Percentiles rank a stretch among this genome's conserved stretches.
Evolutionary conservation across 2,113 vertebrate genomes (phyloP).

Genomic region (Austrofundulus limnaeus): DNA sequence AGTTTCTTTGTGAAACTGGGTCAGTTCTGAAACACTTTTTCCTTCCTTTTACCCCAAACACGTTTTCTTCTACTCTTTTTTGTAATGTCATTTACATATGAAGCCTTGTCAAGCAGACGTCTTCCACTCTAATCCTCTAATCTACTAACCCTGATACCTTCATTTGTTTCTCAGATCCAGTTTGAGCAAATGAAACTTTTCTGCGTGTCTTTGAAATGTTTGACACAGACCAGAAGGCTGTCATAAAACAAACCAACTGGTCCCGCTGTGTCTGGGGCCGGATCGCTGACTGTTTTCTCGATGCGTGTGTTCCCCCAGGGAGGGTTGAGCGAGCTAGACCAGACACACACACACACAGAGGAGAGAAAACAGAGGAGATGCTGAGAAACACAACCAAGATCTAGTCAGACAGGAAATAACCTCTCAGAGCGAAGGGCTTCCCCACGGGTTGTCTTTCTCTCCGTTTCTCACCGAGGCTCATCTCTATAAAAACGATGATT

Average conservation of each 20-base stretch:
- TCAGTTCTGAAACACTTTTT: slow-evolving; percentile 25
- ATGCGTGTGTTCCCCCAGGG: slow-evolving; percentile 57
- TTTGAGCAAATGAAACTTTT: slow-evolving; percentile 4
- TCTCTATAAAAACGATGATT: slow-evolving; percentile 47
- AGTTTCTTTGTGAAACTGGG: slow-evolving; percentile 48
- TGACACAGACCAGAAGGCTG: slow-evolving; percentile 36
- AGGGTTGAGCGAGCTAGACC: slow-evolving; percentile 5
- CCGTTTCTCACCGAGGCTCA: slow-evolving; percentile 32
- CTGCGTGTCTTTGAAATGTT: slow-evolving; percentile 11
- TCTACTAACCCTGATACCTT: too few relatives aligned
- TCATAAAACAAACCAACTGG: slow-evolving; percentile 35
- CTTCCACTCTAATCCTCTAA: too few relatives aligned
- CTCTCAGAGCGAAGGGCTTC: slow-evolving; percentile 58
- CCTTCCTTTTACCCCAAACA: not conserved
- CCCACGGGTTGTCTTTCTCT: slow-evolving; percentile 53
- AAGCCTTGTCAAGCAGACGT: too few relatives aligned
- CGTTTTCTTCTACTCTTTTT: slow-evolving; percentile 1
- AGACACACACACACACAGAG: not conserved
- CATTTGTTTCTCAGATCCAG: not conserved
- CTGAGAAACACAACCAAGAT: slow-evolving; percentile 29
- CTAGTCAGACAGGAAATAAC: slow-evolving; percentile 67
- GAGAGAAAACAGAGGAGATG: not conserved
- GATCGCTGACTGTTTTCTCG: slow-evolving; percentile 32
- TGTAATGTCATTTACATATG: not conserved
- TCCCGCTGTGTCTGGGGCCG: slow-evolving; percentile 32